A percentile compares a stretch with the other conserved stretches of the same genome.
These are phyloP conservation scores for Cataglyphis cursor DNA, from an alignment of 2,888 invertebrate species.

Conservation along the genomic window DNA sequence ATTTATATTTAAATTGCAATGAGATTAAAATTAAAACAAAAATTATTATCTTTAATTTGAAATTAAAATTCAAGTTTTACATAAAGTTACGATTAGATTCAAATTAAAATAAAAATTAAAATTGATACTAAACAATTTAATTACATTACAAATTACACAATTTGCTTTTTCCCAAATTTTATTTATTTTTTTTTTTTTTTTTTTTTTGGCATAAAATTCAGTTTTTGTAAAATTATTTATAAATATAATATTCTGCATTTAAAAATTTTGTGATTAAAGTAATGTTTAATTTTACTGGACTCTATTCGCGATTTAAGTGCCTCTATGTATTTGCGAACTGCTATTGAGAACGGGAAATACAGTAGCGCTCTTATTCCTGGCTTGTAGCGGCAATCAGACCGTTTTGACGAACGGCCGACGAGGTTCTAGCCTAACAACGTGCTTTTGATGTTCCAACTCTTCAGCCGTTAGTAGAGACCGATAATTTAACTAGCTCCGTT, in stretches of 20 bases:
- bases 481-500: conserved; percentile 70
- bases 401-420: conserved; percentile 69
- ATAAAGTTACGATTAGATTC: neutral
- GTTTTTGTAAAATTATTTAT: neutral
- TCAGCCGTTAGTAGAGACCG: conserved; percentile 45
- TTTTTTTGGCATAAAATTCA: neutral
- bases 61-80: neutral
- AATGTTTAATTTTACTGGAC: neutral
- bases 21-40: neutral
- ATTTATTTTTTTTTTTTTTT: neutral
- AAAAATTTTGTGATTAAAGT: neutral
- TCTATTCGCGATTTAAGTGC: neutral
- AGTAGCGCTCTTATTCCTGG: conserved; percentile 75
- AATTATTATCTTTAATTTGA: neutral
- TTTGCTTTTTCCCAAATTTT: neutral
- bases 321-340: neutral
- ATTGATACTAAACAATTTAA: neutral
- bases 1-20: neutral
- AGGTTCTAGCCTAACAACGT: conserved; percentile 55
- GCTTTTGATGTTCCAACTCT: conserved; percentile 59
- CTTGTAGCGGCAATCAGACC: conserved; percentile 78
- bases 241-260: neutral
- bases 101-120: neutral
- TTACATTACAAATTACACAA: neutral
- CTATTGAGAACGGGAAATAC: conserved; percentile 37